Evolutionary conservation across 2,113 vertebrate genomes (phyloP).

Genomic region (Alethe diademata): DNA sequence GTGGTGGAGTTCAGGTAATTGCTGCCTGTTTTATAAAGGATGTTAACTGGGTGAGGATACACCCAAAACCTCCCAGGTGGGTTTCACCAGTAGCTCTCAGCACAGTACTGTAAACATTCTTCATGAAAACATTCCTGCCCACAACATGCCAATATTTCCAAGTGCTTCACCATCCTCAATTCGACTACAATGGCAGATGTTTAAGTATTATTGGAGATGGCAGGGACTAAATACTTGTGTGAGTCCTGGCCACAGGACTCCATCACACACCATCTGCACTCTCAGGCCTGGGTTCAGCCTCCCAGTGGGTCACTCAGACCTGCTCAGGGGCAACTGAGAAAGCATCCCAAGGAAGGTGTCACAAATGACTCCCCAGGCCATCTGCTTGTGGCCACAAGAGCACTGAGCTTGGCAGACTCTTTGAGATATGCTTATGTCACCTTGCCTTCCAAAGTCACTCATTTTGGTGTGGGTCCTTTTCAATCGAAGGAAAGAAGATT

Average conservation of each 20-base stretch:
- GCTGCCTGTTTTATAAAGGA: background rate
- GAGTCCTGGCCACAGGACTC: background rate
- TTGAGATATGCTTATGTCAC: background rate
- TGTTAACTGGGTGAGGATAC: background rate
- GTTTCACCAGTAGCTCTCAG: background rate
- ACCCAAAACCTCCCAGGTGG: background rate
- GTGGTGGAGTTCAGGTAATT: background rate
- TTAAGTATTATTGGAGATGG: background rate
- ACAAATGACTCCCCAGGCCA: background rate
- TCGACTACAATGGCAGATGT: background rate
- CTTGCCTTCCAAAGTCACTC: background rate
- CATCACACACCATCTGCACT: background rate
- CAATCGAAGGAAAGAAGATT: background rate
- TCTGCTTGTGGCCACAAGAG: background rate
- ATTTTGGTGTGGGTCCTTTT: background rate
- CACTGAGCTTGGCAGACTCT: background rate
- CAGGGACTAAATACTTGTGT: background rate
- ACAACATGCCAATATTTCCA: background rate
- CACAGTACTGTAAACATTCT: background rate
- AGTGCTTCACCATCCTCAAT: background rate
- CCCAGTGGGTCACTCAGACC: background rate
- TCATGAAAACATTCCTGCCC: background rate
- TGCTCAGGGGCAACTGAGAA: background rate
- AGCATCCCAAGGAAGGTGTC: background rate
- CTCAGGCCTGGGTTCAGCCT: background rate